Base-by-base conservation (phyloP, 1,140 invertebrate species). In the Brachionus manjavacas region DNA sequence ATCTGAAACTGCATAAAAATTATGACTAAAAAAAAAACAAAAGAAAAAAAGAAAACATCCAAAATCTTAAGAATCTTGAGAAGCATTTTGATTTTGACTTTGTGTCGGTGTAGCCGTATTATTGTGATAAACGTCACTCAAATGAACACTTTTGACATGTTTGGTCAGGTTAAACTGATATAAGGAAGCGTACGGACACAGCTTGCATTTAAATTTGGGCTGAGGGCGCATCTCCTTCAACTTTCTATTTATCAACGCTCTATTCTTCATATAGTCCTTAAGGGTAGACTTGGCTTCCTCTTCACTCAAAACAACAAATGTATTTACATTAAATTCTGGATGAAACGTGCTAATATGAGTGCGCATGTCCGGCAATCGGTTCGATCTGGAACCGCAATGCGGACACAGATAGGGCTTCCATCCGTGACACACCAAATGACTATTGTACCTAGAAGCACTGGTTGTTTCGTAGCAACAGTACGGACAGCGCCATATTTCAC, bases 251-350 rank as follows among this genome's bases (percentile, higher is more conserved):
- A 81, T 81, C 25, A 81, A 25, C 9, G 79, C 79, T 16, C 79
- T 35, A 39, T 81, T 81, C 64, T 81, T 81, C 79, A 81, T 81
- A 12, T 81, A 81, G 43, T 81, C 79, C 31, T 81, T 81, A 4
- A 81, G 52, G 12, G 79, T 81, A 2, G 79, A 81, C 41, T 81
- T 81, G 14, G 79, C 79, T 28, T 81, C 79, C 31, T 81, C 79
- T 46, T 81, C 79, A 16, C 79, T 81, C 23, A 81, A 35, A 64
- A 81, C 79, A 60, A 81, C 79, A 81, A 81, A 81, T 81, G 79
- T 81, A 81, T 81, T 81, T 81, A 81, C 79, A 81, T 81, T 81
- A 64, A 64, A 81, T 64, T 81, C 79, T 39, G 79, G 79, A 68
- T 81, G 79, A 68, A 81, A 81, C 14, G 79, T 81, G 31, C 79